These are phyloP conservation scores for Setipinna tenuifilis DNA, from an alignment of 2,797 vertebrate genomes.

Conservation along the genomic window DNA sequence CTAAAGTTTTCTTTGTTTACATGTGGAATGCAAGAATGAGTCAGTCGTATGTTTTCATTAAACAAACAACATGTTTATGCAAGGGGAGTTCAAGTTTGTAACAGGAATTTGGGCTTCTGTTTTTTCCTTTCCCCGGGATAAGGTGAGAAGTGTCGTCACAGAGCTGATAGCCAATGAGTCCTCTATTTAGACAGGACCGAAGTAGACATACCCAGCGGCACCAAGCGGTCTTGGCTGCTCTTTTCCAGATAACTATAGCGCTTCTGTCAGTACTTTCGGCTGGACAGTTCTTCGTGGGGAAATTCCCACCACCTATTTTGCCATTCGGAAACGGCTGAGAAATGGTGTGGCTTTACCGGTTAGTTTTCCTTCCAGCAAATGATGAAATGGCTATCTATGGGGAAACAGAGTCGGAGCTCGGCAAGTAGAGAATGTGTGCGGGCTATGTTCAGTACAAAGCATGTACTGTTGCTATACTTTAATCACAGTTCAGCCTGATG, in stretches of 20 bases:
- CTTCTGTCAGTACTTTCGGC: neutral
- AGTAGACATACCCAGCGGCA: neutral
- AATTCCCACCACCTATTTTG: neutral
- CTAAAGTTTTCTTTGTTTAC: neutral
- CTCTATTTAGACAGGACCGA: slow-evolving; percentile 17
- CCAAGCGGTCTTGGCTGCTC: slow-evolving; percentile 8
- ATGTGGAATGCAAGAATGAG: neutral
- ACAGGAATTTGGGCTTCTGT: slow-evolving; percentile 12
- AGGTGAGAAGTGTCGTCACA: slow-evolving; percentile 12
- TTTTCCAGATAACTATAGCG: slow-evolving; percentile 10
- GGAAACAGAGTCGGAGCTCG: neutral
- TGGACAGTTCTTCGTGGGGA: neutral
- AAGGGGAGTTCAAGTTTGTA: slow-evolving; percentile 9
- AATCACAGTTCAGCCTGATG: neutral
- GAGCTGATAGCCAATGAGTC: slow-evolving; percentile 5
- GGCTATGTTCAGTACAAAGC: neutral
- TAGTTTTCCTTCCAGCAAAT: neutral
- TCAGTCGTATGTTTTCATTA: neutral
- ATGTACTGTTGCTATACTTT: neutral
- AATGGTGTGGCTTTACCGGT: neutral
- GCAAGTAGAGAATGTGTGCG: neutral
- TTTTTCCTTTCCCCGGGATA: neutral
- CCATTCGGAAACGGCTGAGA: neutral
- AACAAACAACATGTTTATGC: neutral
- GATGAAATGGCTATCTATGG: neutral